Conservation (phyloP, 2,797 vertebrate genomes). For the Myotis vivesi region DNA sequence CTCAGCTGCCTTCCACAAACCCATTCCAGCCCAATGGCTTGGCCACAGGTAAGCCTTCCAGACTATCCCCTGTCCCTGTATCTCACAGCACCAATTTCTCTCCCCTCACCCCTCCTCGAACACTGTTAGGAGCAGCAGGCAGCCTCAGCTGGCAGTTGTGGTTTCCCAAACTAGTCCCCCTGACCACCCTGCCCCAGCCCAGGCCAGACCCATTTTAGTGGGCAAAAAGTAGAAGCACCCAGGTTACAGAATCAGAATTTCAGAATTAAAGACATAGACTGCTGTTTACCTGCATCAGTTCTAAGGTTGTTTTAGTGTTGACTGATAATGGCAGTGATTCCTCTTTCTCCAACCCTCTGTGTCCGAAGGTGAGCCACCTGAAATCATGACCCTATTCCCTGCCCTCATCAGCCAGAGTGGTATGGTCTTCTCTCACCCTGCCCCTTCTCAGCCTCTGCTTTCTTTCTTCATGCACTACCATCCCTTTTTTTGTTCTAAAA, state of each 20-base stretch:
- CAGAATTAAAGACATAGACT: not conserved
- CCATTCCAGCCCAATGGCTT: slow-evolving; percentile 89
- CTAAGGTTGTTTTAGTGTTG: not conserved
- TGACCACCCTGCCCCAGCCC: not conserved
- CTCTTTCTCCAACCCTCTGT: not conserved
- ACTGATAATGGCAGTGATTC: not conserved
- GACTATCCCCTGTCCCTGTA: not conserved
- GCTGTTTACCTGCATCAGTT: not conserved
- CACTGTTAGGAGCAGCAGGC: not conserved
- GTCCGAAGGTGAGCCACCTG: not conserved
- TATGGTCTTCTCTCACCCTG: not conserved
- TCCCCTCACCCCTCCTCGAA: no score
- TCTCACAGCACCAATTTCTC: not conserved
- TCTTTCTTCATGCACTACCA: not conserved
- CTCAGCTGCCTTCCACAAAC: slow-evolving; percentile 90
- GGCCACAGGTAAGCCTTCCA: slow-evolving; percentile 85
- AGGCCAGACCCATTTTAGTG: not conserved
- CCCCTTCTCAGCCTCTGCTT: not conserved
- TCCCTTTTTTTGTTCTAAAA: not conserved
- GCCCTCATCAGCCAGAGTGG: not conserved
- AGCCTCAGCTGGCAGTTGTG: not conserved
- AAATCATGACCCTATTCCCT: not conserved
- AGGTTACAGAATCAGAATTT: not conserved
- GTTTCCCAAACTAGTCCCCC: not conserved
- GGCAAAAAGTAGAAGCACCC: not conserved